Base-by-base conservation (phyloP, 2,888 invertebrate species). In the Eilema griseolum region DNA sequence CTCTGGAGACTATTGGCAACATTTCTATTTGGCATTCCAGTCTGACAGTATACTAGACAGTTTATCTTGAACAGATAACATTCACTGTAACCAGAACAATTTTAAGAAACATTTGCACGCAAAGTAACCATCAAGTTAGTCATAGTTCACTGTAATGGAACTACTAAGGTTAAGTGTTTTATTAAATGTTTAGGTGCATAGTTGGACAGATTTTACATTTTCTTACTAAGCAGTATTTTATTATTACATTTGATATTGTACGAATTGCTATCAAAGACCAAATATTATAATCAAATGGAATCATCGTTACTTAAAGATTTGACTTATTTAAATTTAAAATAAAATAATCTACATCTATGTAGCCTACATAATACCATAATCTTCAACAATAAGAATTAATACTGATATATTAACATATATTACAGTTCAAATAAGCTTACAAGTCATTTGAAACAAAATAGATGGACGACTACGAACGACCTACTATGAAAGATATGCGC, bases 11-110 rank as follows among this genome's bases (percentile, higher is more conserved):
- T 37, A 63, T 70, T 81, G 77, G 74, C 82, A 80, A 81, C 61
- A 72, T 71, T 71, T 72, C 73, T 71, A 73, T 77, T 75, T 81
- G 64, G 76, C 71, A 76, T 73, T 69, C 76, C 46, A 64, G 64
- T 52, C 33, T 24, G 65, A 28, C 64, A 64, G 52, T 52, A 64
- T 64, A 63, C 41, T 66, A 33, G 52, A 61, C 33, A 74, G 71
- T 74, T 73, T 72, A 77, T 79, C 71, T 65, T 67, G 37, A 69
- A 77, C 64, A 78, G 74, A 72, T 65, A 72, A 78, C 66, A 71
- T 73, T 78, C 60, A 69, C 65, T 68, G 26, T 69, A 64, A 46
- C 69, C 64, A 33, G 37, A 71, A 79, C 67, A 61, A 71, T 64
- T 52, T 26, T 59, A 56, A 26, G 14, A 12, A 52, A 57, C 37